These are phyloP conservation scores for Sebastiscus albofasciatus DNA, from an alignment of 2,797 vertebrate genomes.

Conservation along the genomic window DNA sequence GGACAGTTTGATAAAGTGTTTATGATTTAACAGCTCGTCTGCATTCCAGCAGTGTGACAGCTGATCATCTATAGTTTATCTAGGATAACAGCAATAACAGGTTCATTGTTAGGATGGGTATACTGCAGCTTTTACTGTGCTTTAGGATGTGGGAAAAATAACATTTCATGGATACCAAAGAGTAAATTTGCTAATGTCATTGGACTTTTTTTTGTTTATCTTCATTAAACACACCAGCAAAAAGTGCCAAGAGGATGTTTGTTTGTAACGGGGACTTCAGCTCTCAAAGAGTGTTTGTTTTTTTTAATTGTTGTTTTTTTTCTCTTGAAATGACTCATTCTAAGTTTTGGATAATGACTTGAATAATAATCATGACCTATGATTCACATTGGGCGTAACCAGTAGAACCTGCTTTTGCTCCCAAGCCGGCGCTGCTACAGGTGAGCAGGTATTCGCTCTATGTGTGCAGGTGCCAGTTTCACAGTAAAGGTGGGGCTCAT, in stretches of 20 bases:
- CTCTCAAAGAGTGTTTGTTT: not conserved
- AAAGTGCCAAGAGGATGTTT: constrained; percentile 35
- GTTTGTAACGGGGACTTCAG: constrained; percentile 14
- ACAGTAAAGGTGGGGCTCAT: constrained; percentile 19
- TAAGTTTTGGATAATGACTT: constrained; percentile 63
- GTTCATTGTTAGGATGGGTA: constrained; percentile 4
- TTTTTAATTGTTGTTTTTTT: not conserved
- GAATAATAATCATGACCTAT: constrained; percentile 52
- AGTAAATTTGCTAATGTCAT: constrained; percentile 21
- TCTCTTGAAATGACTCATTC: constrained; percentile 25
- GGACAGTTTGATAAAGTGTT: constrained; percentile 4
- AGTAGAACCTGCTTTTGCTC: constrained; percentile 63
- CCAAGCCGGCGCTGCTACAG: not conserved
- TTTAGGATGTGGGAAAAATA: not conserved
- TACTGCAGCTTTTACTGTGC: constrained; percentile 11
- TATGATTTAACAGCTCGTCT: not conserved
- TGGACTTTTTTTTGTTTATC: constrained; percentile 1
- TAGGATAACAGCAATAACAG: not conserved
- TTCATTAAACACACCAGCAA: constrained; percentile 22
- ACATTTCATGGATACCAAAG: constrained; percentile 72
- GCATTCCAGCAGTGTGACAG: not conserved
- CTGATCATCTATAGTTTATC: not conserved
- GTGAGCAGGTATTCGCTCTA: not conserved
- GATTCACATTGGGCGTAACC: constrained; percentile 47
- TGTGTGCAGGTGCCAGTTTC: constrained; percentile 17